Base-by-base conservation (phyloP, 1,140 invertebrate species). In the Papilio helenus region DNA sequence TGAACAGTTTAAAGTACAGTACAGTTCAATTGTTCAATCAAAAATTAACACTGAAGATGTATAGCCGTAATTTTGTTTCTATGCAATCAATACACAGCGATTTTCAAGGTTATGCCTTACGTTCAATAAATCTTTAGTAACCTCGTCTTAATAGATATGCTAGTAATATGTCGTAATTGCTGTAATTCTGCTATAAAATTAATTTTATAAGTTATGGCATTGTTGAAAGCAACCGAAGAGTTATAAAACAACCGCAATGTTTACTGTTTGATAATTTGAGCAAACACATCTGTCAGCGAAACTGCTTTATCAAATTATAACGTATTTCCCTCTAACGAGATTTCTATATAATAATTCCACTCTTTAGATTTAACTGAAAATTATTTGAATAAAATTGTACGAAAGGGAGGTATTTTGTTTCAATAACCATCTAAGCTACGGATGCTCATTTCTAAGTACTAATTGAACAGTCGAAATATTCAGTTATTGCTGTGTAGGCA, bases 261-360 rank as follows among this genome's bases (percentile, higher is more conserved):
- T 68, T 68, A 10, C 14, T 8, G 3, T 29, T 29, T 68, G 61
- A 68, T 68, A 68, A 68, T 16, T 29, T 29, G 14, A 29, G 26
- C 61, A 68, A 68, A 68, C 61, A 68, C 14, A 68, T 68, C 61
- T 68, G 61, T 68, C 26, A 29, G 26, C 61, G 61, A 68, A 68
- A 26, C 23, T 61, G n/a, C 58, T 3, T 61, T 61, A 61, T 26
- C 20, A 26, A 26, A 12, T 26, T 58, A 9, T 20, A 55, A 29
- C 8, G 23, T 68, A 4, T 68, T 29, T 29, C 61, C 23, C 61
- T 65, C 14, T 68, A 23, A 61, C 10, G 58, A 29, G 20, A 55
- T 55, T 20, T 55, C 23, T 29, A 61, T 61, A 8, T 61, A 14
- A 18, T 61, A 26, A 58, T 23, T 20, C 9, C 9, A 39, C 0